These are phyloP conservation scores for Leptinotarsa tumamoca DNA, from an alignment of 2,888 invertebrate species.

Conservation along the genomic window DNA sequence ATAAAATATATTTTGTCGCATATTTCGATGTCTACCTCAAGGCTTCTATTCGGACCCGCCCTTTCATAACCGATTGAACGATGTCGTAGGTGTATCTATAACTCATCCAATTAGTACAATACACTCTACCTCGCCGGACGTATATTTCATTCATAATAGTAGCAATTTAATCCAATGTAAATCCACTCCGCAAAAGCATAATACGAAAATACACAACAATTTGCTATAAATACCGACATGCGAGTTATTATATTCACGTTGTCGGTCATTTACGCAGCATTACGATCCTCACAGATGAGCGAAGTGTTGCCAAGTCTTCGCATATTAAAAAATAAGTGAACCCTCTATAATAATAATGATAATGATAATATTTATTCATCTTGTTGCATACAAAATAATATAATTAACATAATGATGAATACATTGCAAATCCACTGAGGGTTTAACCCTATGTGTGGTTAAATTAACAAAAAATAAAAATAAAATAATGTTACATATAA, in stretches of 20 bases:
- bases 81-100: constrained; percentile 35
- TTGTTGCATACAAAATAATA: too few relatives aligned
- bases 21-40: constrained; percentile 25
- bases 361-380: too few relatives aligned
- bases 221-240: constrained; percentile 35
- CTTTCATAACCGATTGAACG: constrained; percentile 30
- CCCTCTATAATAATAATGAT: too few relatives aligned
- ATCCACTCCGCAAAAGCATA: constrained; percentile 35
- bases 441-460: too few relatives aligned
- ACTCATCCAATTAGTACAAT: constrained; percentile 40
- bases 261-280: constrained; percentile 32
- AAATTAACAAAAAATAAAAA: too few relatives aligned
- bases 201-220: constrained; percentile 40
- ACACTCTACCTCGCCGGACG: constrained; percentile 33
- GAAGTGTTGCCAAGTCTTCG: constrained; percentile 6
- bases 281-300: constrained; percentile 27
- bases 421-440: too few relatives aligned
- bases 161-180: constrained; percentile 40
- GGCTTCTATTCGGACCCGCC: constrained; percentile 30
- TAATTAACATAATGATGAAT: too few relatives aligned
- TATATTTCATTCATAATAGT: constrained; percentile 43
- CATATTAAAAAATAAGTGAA: neutral
- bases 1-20: constrained; percentile 1
- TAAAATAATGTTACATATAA: too few relatives aligned
- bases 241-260: constrained; percentile 36